These are phyloP conservation scores for Trypoxylus dichotomus DNA, from an alignment of 1,140 invertebrate species.

Conservation along the genomic window DNA sequence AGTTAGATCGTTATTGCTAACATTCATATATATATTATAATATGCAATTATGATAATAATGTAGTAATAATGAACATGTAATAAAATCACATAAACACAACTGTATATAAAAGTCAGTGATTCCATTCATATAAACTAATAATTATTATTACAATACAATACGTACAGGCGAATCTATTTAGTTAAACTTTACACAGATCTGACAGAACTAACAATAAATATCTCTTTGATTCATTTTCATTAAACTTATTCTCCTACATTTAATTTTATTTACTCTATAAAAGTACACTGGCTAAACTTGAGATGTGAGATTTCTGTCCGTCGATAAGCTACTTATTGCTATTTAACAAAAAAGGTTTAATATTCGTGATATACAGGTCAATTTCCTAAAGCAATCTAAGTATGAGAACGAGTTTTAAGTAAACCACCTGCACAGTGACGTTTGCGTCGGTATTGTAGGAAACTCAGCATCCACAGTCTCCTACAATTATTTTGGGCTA, in stretches of 20 bases:
- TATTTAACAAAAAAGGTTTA: background rate
- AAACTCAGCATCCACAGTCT: background rate
- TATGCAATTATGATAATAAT: background rate
- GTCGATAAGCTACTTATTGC: background rate
- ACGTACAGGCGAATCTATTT: background rate
- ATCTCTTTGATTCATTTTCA: background rate
- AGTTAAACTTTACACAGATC: slow-evolving; percentile 5
- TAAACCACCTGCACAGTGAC: background rate
- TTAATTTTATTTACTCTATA: background rate
- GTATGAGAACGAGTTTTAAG: too few relatives aligned
- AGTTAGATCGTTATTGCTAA: slow-evolving; percentile 24
- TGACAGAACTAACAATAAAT: slow-evolving; percentile 11
- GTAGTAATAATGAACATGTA: slow-evolving; percentile 5
- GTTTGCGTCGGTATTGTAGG: background rate
- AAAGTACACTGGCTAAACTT: slow-evolving; percentile 7
- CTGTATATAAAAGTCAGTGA: slow-evolving; percentile 22
- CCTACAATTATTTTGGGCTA: background rate
- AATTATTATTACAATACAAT: background rate
- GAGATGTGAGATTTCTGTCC: slow-evolving; percentile 21
- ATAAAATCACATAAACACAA: slow-evolving; percentile 28
- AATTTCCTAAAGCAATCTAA: too few relatives aligned
- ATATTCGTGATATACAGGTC: too few relatives aligned
- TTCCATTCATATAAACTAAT: background rate
- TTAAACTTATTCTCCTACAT: too few relatives aligned
- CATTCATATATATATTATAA: slow-evolving; percentile 9